Base-by-base conservation (phyloP, 1,140 invertebrate genomes). In the Halesus radiatus region DNA sequence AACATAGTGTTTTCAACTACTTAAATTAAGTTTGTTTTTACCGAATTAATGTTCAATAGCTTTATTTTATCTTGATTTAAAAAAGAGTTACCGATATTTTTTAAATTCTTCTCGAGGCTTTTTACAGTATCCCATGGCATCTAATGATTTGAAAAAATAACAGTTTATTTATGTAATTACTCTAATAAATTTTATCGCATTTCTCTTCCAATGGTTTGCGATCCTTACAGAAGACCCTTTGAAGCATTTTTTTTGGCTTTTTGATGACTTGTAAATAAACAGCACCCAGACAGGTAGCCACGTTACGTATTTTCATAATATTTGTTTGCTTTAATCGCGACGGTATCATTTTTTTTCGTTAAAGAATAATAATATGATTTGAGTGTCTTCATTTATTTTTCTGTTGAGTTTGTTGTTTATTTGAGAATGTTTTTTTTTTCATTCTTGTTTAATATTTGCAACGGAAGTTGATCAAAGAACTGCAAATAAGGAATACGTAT, bases 251-350 rank as follows among this genome's bases (percentile, higher is more conserved):
- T 45, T 45, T 45, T 45, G 37, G 8, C 37, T 1, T 45, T 72
- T 52, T 72, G n/a, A 66, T 26, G 26, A 66, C 62, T 32, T 66
- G 22, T 26, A 66, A 66, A 29, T 29, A 66, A 66, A 66, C 62
- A 66, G n/a, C 32, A 37, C 8, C 37, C 37, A 45, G 37, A 45
- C 37, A 45, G 37, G 37, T 13, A 37, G 32, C 32, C 7, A 45
- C 37, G 10, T 45, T 1, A 45, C 8, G 10, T 45, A 66, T 26
- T 32, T 32, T 32, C 62, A 66, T 66, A 66, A 45, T 66, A n/a
- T 66, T 32, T 66, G 29, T 29, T 66, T 66, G 29, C 22, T 66
- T 26, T 26, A 45, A 66, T 66, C 62, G 62, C 62, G 62, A 66
- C 62, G 13, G 18, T 23, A 66, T 66, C 15, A 29, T 45, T 45